Percentiles rank a stretch among this genome's conserved stretches.
These are phyloP conservation scores for Malurus melanocephalus DNA, from an alignment of 2,113 vertebrate genomes.

Conservation along the genomic window DNA sequence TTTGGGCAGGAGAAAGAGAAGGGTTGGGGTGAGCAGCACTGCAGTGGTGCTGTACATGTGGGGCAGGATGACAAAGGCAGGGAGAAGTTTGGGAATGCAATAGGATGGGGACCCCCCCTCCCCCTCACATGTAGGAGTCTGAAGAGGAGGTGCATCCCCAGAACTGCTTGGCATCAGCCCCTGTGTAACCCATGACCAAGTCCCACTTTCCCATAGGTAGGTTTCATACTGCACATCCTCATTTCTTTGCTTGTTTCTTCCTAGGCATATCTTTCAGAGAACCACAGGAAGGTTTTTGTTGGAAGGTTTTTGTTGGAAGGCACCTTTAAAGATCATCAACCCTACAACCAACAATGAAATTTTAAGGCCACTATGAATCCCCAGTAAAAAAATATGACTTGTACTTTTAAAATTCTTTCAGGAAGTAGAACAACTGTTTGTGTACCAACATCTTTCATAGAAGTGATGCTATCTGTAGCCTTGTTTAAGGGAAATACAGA, in stretches of 20 bases:
- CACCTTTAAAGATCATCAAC: background rate
- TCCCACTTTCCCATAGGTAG: background rate
- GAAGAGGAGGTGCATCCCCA: background rate
- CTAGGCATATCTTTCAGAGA: background rate
- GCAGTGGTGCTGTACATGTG: background rate
- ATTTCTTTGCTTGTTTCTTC: background rate
- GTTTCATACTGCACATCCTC: background rate
- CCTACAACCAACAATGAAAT: background rate
- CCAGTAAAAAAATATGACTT: background rate
- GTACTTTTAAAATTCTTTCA: background rate
- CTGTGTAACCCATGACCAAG: background rate
- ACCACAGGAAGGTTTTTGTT: background rate
- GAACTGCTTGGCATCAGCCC: background rate
- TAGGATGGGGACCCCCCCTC: background rate
- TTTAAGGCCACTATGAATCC: background rate
- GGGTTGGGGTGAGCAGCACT: background rate
- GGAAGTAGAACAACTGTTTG: background rate
- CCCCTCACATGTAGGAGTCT: background rate
- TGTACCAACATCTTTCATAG: background rate
- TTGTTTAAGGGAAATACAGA: background rate
- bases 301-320: background rate
- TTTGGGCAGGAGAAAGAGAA: background rate
- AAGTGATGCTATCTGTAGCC: background rate
- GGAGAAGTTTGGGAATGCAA: background rate
- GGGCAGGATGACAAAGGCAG: background rate